These are phyloP conservation scores for Thecophora atra DNA, from an alignment of 2,888 invertebrate species.

Conservation along the genomic window DNA sequence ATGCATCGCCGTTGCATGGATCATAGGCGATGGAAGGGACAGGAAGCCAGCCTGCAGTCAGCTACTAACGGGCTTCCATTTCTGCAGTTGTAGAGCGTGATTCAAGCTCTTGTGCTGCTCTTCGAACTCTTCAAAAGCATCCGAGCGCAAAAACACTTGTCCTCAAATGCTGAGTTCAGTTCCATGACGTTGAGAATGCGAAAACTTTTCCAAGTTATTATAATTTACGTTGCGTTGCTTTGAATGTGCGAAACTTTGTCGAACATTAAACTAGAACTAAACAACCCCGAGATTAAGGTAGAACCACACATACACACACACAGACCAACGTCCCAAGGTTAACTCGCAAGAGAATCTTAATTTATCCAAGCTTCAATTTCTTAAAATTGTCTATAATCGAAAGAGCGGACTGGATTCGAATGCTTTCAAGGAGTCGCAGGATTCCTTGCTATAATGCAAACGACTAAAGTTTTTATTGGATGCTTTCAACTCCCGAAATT, in stretches of 20 bases:
- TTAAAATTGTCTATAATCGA: background rate
- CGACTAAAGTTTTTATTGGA: slow-evolving; percentile 36
- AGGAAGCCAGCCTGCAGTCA: slow-evolving; percentile 10
- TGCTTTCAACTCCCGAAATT: slow-evolving; percentile 15
- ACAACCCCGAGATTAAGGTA: slow-evolving; percentile 16
- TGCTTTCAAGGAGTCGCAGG: slow-evolving; percentile 23
- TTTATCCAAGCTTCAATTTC: slow-evolving; percentile 20
- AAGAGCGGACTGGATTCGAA: slow-evolving; percentile 7
- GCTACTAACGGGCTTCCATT: slow-evolving; percentile 11
- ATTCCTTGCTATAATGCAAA: slow-evolving; percentile 39
- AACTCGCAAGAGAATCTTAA: slow-evolving; percentile 31
- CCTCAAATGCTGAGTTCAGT: background rate
- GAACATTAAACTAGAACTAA: slow-evolving; percentile 17
- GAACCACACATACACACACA: background rate
- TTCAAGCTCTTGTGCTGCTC: background rate
- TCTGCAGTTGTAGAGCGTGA: background rate
- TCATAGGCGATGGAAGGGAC: too few species aligned
- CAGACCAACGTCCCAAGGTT: background rate
- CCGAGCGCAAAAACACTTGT: background rate
- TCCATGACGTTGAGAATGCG: background rate
- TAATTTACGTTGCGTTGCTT: too few species aligned
- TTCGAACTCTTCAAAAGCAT: background rate
- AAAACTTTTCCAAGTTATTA: slow-evolving; percentile 22
- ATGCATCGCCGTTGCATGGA: background rate
- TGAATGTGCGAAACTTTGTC: background rate